phyloP scores from a whole-genome alignment of 2,113 vertebrate genomes.

The Scomber colias region DNA sequence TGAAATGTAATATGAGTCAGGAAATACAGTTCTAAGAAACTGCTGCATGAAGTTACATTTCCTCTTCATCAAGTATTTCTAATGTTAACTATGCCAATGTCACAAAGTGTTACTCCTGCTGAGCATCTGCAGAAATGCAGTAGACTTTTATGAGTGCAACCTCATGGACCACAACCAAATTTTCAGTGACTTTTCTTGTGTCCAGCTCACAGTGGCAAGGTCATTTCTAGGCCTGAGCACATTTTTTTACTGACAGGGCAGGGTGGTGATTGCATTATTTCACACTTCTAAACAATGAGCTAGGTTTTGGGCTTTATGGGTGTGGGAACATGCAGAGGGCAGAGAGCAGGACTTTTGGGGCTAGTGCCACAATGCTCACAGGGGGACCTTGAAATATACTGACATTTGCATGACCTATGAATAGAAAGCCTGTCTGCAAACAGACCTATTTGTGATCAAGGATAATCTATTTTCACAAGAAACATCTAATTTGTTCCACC shows the following conservation, averaged over 20 bases:
- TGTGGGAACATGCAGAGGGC: conserved; percentile 35
- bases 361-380: neutral
- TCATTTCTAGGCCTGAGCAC: conserved; percentile 32
- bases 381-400: conserved; percentile 6
- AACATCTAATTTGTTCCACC: neutral
- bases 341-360: conserved; percentile 48
- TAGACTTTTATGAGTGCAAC: neutral
- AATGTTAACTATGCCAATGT: no score
- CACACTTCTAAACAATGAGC: conserved; percentile 53
- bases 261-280: neutral
- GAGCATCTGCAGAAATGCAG: neutral
- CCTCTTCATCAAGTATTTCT: neutral
- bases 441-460: neutral
- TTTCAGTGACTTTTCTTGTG: conserved; percentile 33
- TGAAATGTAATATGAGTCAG: neutral
- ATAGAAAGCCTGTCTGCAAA: neutral
- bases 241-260: neutral
- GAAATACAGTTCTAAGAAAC: neutral
- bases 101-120: neutral
- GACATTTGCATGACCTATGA: conserved; percentile 14
- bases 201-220: conserved; percentile 5
- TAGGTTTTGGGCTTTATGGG: conserved; percentile 6
- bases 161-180: conserved; percentile 18
- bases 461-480: neutral
- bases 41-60: neutral